These are phyloP conservation scores for Zhuqinia jingwanae DNA, from an alignment of 2,888 invertebrate genomes.

Conservation along the genomic window DNA sequence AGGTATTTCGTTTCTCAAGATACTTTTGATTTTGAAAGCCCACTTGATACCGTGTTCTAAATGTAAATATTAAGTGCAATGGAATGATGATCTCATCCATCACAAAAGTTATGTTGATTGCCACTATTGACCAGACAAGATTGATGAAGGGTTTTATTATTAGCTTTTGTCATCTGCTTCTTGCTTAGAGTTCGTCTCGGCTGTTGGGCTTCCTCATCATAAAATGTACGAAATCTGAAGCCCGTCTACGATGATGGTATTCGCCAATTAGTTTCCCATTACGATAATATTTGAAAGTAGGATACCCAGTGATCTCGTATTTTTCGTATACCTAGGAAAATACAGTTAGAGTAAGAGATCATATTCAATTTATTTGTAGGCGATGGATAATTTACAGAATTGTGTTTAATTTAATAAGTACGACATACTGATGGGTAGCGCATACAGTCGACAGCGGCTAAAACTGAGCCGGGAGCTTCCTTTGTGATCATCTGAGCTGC, in stretches of 20 bases:
- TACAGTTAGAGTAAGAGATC: not conserved
- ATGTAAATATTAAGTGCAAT: not conserved
- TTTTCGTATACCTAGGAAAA: conserved; percentile 62
- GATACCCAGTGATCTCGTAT: conserved; percentile 88
- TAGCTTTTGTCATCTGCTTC: too few relatives aligned
- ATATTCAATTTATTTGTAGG: not conserved
- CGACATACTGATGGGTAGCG: conserved; percentile 68
- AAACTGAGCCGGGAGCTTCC: conserved; percentile 81
- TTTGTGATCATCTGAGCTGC: conserved; percentile 83
- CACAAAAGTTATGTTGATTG: conserved; percentile 9
- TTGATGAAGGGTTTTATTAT: too few relatives aligned
- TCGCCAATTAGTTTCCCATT: conserved; percentile 85
- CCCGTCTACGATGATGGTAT: conserved; percentile 84
- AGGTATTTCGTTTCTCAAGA: not conserved
- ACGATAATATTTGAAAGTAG: conserved; percentile 89
- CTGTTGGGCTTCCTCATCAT: conserved; percentile 80
- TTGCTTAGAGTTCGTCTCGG: conserved; percentile 56
- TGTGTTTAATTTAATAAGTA: too few relatives aligned
- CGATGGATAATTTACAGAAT: not conserved
- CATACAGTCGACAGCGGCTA: conserved; percentile 85
- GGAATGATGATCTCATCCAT: too few relatives aligned
- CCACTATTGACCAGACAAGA: conserved; percentile 11
- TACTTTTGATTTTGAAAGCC: conserved; percentile 34
- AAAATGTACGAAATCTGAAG: conserved; percentile 84
- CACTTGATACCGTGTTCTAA: not conserved